These are phyloP conservation scores for Antidorcas marsupialis DNA, from an alignment of 2,113 vertebrate genomes.

Conservation along the genomic window DNA sequence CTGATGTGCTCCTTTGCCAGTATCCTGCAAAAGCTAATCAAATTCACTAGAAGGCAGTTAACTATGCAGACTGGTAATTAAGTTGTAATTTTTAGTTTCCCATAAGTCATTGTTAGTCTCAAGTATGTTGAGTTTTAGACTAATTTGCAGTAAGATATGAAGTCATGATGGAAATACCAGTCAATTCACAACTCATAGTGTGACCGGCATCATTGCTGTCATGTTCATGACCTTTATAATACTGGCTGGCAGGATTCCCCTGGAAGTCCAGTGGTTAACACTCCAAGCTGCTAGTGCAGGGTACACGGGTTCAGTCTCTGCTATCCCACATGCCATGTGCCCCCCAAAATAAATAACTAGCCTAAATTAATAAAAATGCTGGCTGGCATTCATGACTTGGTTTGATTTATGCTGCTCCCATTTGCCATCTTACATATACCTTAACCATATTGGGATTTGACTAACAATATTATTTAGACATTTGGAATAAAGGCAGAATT, in stretches of 20 bases:
- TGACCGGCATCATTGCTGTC: neutral
- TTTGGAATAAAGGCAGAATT: slow-evolving; percentile 32
- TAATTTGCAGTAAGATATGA: neutral
- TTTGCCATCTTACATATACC: neutral
- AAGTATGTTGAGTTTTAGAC: neutral
- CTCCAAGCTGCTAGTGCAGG: neutral
- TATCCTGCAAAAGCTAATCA: neutral
- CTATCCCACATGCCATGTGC: neutral
- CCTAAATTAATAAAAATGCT: neutral
- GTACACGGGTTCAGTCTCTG: neutral
- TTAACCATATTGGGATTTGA: neutral
- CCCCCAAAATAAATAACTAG: neutral
- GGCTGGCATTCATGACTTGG: neutral
- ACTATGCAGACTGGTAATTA: neutral
- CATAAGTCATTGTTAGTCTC: neutral
- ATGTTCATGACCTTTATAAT: neutral
- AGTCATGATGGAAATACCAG: neutral
- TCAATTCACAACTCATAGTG: neutral
- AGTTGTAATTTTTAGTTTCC: neutral
- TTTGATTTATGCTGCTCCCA: slow-evolving; percentile 26
- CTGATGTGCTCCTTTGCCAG: neutral
- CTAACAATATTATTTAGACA: neutral
- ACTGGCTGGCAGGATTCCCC: neutral
- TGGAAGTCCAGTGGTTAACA: neutral
- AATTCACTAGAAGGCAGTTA: neutral